Conservation (phyloP, 2,113 vertebrate species). For the Oryzias woworae region DNA sequence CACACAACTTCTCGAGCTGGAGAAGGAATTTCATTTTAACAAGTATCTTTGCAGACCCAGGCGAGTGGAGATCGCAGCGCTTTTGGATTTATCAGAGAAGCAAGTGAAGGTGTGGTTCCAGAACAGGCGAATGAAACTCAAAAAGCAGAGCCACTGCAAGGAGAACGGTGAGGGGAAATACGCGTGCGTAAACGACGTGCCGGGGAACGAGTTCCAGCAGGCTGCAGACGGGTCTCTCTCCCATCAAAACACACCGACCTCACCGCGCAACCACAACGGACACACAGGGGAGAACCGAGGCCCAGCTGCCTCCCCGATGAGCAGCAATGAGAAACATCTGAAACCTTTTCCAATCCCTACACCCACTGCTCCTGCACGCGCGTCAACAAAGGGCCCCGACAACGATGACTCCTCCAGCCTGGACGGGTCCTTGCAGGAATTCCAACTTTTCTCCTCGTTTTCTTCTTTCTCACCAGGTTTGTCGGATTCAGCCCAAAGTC, state of each 20-base stretch:
- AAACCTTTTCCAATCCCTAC: conserved; percentile 94
- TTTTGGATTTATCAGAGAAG: conserved; percentile 95
- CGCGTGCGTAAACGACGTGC: conserved; percentile 82
- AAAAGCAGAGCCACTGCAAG: conserved; percentile 94
- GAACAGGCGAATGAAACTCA: conserved; percentile 98
- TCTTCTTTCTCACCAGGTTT: conserved; percentile 92
- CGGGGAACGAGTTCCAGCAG: conserved; percentile 84
- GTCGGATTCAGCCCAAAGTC: conserved; percentile 88
- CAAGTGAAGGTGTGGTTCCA: conserved; percentile 99
- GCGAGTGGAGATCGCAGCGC: conserved; percentile 92
- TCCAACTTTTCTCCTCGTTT: conserved; percentile 86
- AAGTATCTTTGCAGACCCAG: conserved; percentile 97
- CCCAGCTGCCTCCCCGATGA: conserved; percentile 84
- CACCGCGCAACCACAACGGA: conserved; percentile 83
- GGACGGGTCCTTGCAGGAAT: conserved; percentile 91
- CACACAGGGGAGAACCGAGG: conserved; percentile 90
- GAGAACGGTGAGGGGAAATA: conserved; percentile 90
- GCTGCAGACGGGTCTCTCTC: conserved; percentile 83
- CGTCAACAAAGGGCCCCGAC: conserved; percentile 93
- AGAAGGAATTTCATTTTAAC: conserved; percentile 99
- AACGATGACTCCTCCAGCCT: conserved; percentile 89
- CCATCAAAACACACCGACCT: conserved; percentile 86
- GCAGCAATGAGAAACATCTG: conserved; percentile 95
- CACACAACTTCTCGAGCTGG: conserved; percentile 97
- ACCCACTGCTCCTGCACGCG: conserved; percentile 89